Percentiles rank a stretch among this genome's conserved stretches.
These are phyloP conservation scores for Hololepta plana DNA, from an alignment of 2,888 invertebrate genomes.

Conservation along the genomic window DNA sequence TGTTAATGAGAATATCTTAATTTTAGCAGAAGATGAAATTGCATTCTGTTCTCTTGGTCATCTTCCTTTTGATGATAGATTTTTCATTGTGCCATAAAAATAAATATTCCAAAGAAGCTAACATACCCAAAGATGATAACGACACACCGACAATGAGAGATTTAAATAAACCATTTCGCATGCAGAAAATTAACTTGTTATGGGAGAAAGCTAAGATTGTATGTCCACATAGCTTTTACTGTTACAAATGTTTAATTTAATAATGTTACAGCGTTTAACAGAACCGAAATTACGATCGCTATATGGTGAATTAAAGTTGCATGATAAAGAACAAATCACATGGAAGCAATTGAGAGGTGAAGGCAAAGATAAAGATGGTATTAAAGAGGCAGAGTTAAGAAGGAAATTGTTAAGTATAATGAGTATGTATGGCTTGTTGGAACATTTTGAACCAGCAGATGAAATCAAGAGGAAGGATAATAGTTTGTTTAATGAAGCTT, in stretches of 20 bases:
- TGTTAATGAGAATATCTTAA: too few species aligned
- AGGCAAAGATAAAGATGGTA: conserved; percentile 71
- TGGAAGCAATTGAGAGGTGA: conserved; percentile 68
- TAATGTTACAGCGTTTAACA: conserved; percentile 45
- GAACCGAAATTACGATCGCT: conserved; percentile 71
- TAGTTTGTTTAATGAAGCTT: conserved; percentile 27
- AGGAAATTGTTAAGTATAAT: conserved; percentile 68
- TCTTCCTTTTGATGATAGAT: too few species aligned
- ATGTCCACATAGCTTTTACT: conserved; percentile 26
- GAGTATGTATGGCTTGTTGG: conserved; percentile 60
- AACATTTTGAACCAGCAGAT: conserved; percentile 56
- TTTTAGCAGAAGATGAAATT: too few species aligned
- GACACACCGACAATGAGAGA: conserved; percentile 36
- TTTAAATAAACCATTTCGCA: conserved; percentile 70
- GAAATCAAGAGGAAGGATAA: conserved; percentile 13
- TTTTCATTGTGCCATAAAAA: too few species aligned
- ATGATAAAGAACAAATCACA: conserved; percentile 81
- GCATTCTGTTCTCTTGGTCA: too few species aligned
- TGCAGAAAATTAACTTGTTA: conserved; percentile 75
- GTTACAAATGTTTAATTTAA: conserved; percentile 3
- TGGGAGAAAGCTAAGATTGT: conserved; percentile 86
- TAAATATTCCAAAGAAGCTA: conserved; percentile 46
- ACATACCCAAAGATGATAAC: conserved; percentile 15
- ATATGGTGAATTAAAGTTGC: conserved; percentile 75
- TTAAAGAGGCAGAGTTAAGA: conserved; percentile 63